A percentile compares a stretch with the other conserved stretches of the same genome.
These are phyloP conservation scores for Salminus brasiliensis DNA, from an alignment of 2,113 vertebrate species.

Conservation along the genomic window DNA sequence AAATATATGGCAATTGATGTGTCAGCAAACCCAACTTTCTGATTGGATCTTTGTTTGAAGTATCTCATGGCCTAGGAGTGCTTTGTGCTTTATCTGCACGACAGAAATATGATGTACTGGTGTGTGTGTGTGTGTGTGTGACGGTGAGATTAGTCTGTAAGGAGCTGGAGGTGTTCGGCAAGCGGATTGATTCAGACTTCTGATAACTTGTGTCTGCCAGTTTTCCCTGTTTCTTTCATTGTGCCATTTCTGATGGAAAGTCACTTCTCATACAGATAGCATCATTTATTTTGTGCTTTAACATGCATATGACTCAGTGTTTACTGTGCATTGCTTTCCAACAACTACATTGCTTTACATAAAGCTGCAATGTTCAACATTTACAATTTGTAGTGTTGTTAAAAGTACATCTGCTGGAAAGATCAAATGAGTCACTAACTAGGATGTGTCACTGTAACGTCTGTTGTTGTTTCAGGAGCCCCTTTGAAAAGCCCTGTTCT, in stretches of 20 bases:
- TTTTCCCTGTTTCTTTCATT: neutral
- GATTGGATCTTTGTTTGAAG: slow-evolving; percentile 22
- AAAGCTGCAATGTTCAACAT: too few species aligned
- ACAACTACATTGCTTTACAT: neutral
- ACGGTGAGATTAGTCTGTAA: neutral
- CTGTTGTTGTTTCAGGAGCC: neutral
- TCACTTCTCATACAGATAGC: neutral
- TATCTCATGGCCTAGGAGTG: neutral
- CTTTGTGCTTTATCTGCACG: slow-evolving; percentile 13
- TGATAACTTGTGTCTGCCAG: slow-evolving; percentile 9
- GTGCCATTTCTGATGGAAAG: neutral
- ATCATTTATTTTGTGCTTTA: neutral
- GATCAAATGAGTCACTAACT: neutral
- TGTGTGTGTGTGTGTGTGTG: slow-evolving; percentile 8
- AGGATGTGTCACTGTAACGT: neutral
- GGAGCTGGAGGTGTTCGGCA: slow-evolving; percentile 5
- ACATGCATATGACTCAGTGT: neutral
- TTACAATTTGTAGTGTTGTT: neutral
- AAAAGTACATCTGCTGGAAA: neutral
- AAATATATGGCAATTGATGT: slow-evolving; percentile 27
- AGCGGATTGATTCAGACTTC: slow-evolving; percentile 17
- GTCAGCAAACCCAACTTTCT: slow-evolving; percentile 5
- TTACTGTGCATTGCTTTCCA: neutral
- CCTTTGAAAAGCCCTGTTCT: neutral
- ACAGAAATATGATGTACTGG: neutral